Evolutionary conservation across 2,113 vertebrate species (phyloP), one percentile per base, ranked within the genome.

Genomic region (Erythrocercus mccallii): DNA sequence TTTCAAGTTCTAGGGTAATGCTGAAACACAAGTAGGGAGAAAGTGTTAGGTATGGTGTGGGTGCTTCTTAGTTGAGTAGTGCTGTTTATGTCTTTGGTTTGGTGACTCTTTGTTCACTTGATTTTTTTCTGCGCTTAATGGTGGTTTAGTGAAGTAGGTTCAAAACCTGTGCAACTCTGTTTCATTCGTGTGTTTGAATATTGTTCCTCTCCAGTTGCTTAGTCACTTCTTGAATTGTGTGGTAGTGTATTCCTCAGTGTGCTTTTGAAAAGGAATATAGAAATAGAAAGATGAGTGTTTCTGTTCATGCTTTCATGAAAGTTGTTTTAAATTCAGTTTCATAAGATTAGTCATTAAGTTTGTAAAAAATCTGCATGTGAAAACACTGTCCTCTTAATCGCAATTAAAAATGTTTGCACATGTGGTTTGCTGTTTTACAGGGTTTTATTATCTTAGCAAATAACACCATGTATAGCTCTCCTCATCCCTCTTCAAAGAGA

Each of bases 181-280:
- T 23, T 44, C 1, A 0, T 44, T 72, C 5, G 21, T 2, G 1
- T 28, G 6, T 50, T 72, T 15, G 37, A 35, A 30, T 47, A 1
- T 10, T 56, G 3, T 8, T 58, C 1, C 11, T 85, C 10, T 12
- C 9, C 12, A 4, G 3, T 24, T 30, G 25, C 1, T n/a, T 1
- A 4, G 3, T 27, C 1, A 0, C 2, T n/a, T 65, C 18, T 62
- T 47, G 10, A 78, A 2, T 28, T 70, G 16, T 25, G 16, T n/a
- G 44, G 18, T n/a, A 47, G 20, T 1, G 0, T 0, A 2, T 69
- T 53, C 10, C 17, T 71, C 1, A 4, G 40, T 0, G 0, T 13
- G 7, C 9, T 37, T 78, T 57, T 44, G 2, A 35, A 44, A n/a
- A 48, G 5, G 23, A 86, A 11, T 3, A 0, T 9, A 9, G 28